These are phyloP conservation scores for Xanthostigma xanthostigma DNA, from an alignment of 2,888 invertebrate species.

Conservation along the genomic window DNA sequence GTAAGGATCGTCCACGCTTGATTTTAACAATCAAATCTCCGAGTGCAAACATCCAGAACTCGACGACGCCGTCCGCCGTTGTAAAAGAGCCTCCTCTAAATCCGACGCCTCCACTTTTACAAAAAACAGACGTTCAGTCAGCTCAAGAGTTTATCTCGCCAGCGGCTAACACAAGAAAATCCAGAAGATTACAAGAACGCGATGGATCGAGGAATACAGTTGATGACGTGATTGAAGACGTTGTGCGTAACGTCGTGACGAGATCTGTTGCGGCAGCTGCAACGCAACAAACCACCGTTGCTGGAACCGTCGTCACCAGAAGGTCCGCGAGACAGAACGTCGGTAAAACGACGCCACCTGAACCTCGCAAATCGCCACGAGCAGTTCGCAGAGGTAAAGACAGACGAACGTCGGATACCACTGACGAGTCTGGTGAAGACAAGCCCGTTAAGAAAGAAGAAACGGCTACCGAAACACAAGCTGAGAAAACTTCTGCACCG, in stretches of 20 bases:
- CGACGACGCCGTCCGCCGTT: constrained; percentile 25
- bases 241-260: constrained; percentile 49
- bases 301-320: not conserved
- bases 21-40: constrained; percentile 72
- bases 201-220: constrained; percentile 61
- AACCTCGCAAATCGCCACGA: constrained; percentile 45
- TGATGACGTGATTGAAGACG: constrained; percentile 83
- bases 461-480: not conserved
- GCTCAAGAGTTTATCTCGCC: constrained; percentile 48
- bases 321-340: constrained; percentile 2
- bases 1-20: constrained; percentile 51
- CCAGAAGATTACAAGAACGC: constrained; percentile 62
- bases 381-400: constrained; percentile 45
- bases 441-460: constrained; percentile 27
- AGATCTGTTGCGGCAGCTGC: constrained; percentile 26
- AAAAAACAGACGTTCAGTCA: constrained; percentile 39
- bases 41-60: constrained; percentile 22
- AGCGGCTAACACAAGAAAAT: constrained; percentile 59
- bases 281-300: constrained; percentile 1
- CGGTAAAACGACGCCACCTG: constrained; percentile 15
- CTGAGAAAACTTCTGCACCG: not conserved
- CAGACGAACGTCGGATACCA: constrained; percentile 48
- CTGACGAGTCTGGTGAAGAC: constrained; percentile 42
- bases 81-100: constrained; percentile 30
- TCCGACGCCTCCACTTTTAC: constrained; percentile 37